phyloP scores from a whole-genome alignment of 2,888 invertebrate species.

The Lobophora halterata region DNA sequence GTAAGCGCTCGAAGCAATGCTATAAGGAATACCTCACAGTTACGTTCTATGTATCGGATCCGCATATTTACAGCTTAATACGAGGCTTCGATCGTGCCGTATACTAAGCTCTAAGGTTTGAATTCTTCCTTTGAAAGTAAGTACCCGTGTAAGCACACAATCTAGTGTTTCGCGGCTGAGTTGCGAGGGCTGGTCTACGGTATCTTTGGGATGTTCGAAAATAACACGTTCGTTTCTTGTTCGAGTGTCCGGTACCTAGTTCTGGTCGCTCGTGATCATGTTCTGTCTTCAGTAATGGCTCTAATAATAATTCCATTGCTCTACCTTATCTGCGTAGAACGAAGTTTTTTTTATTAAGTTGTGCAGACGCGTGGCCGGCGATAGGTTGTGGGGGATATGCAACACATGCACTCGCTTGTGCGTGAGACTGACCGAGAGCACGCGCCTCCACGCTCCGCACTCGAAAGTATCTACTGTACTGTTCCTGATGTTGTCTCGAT shows the following conservation, averaged over 20 bases:
- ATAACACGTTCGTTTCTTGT: constrained; percentile 4
- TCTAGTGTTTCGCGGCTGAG: constrained; percentile 8
- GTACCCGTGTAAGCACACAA: constrained; percentile 14
- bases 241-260: neutral
- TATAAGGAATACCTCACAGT: constrained; percentile 19
- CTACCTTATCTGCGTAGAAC: too few species aligned
- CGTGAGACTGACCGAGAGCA: constrained; percentile 36
- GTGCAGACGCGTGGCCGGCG: constrained; percentile 58
- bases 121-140: constrained; percentile 15
- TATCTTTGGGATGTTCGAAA: constrained; percentile 6
- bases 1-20: too few species aligned
- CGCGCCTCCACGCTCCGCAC: constrained; percentile 37
- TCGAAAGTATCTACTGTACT: constrained; percentile 14
- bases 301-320: too few species aligned
- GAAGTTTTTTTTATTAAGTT: too few species aligned
- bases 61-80: constrained; percentile 50
- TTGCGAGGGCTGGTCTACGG: constrained; percentile 3
- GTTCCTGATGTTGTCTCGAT: constrained; percentile 34
- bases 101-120: constrained; percentile 36
- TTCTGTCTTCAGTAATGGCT: neutral
- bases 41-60: constrained; percentile 33
- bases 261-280: neutral
- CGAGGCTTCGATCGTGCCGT: constrained; percentile 40
- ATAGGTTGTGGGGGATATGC: constrained; percentile 30
- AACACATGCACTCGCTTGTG: constrained; percentile 14